Conservation (phyloP, 2,888 invertebrate species). For the Lissocephala sabroskyi region DNA sequence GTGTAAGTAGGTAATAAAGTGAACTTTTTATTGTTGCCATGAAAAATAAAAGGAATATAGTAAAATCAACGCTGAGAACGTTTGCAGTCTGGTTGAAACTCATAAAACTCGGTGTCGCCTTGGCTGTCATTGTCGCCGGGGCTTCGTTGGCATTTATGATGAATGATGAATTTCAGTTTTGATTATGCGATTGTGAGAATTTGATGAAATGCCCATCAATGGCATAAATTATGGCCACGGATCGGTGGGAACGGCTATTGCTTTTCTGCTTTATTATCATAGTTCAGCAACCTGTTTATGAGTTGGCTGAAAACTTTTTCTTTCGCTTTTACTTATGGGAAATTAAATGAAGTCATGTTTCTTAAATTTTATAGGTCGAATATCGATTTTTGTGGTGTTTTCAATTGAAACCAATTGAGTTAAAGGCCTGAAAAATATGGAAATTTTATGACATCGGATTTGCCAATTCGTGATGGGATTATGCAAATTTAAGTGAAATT, state of each 20-base stretch:
- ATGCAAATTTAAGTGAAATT: no score
- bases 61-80: constrained; percentile 3
- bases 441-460: no score
- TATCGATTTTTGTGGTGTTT: no score
- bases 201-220: constrained; percentile 31
- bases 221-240: no score
- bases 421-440: no score
- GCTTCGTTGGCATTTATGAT: constrained; percentile 40
- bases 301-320: no score
- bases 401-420: no score
- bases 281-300: background rate
- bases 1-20: constrained; percentile 52
- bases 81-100: constrained; percentile 9
- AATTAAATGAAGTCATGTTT: no score
- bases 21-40: constrained; percentile 52
- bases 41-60: constrained; percentile 54
- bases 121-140: constrained; percentile 8
- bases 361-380: no score
- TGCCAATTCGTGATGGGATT: no score
- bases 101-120: constrained; percentile 39
- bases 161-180: constrained; percentile 51
- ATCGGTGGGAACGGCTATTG: no score
- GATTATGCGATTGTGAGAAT: constrained; percentile 33
- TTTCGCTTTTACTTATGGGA: background rate
- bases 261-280: background rate